These are phyloP conservation scores for Luidia sarsii DNA, from an alignment of 53 echinoderm and acorn worm species.

Conservation along the genomic window DNA sequence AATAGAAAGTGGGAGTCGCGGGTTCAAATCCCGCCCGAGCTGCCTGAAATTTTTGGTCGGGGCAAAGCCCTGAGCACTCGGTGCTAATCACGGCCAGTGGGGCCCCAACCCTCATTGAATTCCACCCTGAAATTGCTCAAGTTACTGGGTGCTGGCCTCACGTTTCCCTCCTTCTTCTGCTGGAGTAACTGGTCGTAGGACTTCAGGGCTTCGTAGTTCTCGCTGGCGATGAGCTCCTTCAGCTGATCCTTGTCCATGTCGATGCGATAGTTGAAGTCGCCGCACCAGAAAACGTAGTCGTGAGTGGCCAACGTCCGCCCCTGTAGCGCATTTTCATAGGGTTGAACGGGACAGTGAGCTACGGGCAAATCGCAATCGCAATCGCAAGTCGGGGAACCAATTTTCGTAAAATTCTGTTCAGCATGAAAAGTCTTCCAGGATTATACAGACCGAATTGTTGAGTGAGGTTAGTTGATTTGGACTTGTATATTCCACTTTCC, in stretches of 20 bases:
- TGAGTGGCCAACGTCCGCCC: slow-evolving; percentile 80
- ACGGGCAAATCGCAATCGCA: too few relatives aligned
- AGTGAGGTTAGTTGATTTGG: too few relatives aligned
- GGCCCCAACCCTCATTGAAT: neutral
- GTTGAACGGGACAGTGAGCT: too few relatives aligned
- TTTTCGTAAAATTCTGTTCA: too few relatives aligned
- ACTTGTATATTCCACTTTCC: too few relatives aligned
- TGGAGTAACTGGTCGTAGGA: slow-evolving; percentile 75
- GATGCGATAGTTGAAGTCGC: slow-evolving; percentile 98
- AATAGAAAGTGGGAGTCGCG: too few relatives aligned
- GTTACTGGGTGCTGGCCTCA: neutral
- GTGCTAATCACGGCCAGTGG: too few relatives aligned
- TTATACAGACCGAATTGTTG: too few relatives aligned
- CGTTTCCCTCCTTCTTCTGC: slow-evolving; percentile 76
- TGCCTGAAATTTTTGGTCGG: neutral
- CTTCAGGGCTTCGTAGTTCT: slow-evolving; percentile 82
- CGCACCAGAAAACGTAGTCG: slow-evolving; percentile 98
- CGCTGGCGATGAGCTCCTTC: slow-evolving; percentile 61
- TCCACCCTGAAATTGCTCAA: neutral
- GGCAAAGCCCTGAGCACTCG: neutral
- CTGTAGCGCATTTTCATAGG: too few relatives aligned
- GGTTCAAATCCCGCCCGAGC: too few relatives aligned
- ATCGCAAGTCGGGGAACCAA: too few relatives aligned
- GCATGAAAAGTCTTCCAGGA: too few relatives aligned
- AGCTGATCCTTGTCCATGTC: slow-evolving; percentile 83